Evolutionary conservation across 2,113 vertebrate species (phyloP).

Genomic region (Lasiurus borealis): DNA sequence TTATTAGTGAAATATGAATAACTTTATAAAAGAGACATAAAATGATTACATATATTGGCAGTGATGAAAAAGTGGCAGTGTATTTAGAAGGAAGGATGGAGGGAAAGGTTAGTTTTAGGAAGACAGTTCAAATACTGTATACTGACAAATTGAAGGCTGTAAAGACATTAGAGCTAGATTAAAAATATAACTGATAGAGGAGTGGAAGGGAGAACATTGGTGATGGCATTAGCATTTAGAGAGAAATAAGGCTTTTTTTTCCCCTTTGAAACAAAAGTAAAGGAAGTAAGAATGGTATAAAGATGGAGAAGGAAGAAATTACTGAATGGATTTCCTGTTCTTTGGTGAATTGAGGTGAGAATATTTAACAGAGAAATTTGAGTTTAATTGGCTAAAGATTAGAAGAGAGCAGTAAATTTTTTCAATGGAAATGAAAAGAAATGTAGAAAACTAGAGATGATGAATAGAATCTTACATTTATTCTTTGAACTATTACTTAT

Average conservation of each 20-base stretch:
- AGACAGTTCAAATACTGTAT: background rate
- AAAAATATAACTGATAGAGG: background rate
- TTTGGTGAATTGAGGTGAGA: background rate
- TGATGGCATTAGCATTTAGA: background rate
- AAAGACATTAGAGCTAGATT: background rate
- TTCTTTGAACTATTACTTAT: background rate
- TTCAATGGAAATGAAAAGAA: background rate
- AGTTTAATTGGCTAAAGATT: background rate
- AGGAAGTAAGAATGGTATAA: background rate
- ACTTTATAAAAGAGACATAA: conserved; percentile 23
- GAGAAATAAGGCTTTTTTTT: background rate
- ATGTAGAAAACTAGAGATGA: background rate
- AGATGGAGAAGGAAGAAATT: background rate
- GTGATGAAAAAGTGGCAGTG: background rate
- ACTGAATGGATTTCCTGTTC: background rate
- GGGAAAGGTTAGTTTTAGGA: background rate
- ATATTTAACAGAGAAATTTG: background rate
- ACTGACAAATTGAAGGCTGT: background rate
- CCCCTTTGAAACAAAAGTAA: background rate
- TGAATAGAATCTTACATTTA: background rate
- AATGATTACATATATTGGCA: background rate
- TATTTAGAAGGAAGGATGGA: background rate
- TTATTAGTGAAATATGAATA: conserved; percentile 21
- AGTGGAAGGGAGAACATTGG: background rate
- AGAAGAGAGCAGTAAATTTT: background rate